A percentile compares a stretch with the other conserved stretches of the same genome.
Evolutionary conservation across 2,888 invertebrate species (phyloP).

Genomic region (Cetonia aurata): DNA sequence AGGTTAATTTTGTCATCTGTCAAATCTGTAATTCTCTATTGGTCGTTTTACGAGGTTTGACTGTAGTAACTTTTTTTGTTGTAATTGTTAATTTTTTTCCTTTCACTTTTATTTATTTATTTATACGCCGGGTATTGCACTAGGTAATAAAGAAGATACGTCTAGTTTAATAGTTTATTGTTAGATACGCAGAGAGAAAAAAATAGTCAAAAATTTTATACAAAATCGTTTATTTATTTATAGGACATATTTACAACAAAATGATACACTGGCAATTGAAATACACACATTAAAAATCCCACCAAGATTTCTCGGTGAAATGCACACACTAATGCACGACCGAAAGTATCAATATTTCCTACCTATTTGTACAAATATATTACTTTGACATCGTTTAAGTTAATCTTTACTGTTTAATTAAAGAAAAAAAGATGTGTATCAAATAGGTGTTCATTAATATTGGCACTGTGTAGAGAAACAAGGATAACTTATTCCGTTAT

Average conservation of each 20-base stretch:
- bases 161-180: neutral
- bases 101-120: no score
- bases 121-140: no score
- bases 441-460: conserved; percentile 6
- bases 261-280: no score
- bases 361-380: no score
- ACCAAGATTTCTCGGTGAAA: neutral
- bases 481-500: conserved; percentile 6
- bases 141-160: no score
- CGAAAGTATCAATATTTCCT: no score
- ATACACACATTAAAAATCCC: neutral
- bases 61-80: no score
- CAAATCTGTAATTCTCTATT: no score
- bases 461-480: conserved; percentile 28
- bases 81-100: no score
- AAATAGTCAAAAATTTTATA: neutral
- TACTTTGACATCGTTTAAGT: no score
- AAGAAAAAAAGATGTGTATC: neutral
- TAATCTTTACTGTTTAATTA: neutral
- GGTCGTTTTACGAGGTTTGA: no score
- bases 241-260: conserved; percentile 28
- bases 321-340: neutral
- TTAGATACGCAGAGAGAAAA: neutral
- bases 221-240: conserved; percentile 28
- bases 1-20: no score